phyloP scores from a whole-genome alignment of 2,888 invertebrate genomes.

The Drosophila mimetica region DNA sequence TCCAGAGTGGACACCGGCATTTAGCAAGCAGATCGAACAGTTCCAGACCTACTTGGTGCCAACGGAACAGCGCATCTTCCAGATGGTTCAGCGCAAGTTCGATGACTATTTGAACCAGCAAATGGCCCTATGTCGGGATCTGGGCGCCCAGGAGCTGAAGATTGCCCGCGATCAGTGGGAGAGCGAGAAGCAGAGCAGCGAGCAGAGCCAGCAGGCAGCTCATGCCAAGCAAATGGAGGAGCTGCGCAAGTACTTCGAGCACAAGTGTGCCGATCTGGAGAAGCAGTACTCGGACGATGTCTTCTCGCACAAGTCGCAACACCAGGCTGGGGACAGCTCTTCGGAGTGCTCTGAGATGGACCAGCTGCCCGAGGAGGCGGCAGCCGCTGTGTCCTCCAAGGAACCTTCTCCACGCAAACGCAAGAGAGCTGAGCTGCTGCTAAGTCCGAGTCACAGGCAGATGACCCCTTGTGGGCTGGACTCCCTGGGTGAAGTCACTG shows the following conservation, averaged over 20 bases:
- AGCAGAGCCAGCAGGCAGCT: constrained; percentile 87
- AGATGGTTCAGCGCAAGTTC: constrained; percentile 86
- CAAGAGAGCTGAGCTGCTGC: constrained; percentile 80
- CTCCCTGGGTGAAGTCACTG: constrained; percentile 39
- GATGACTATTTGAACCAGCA: constrained; percentile 86
- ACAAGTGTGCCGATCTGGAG: constrained; percentile 91
- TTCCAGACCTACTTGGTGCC: constrained; percentile 82
- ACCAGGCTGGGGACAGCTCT: constrained; percentile 85
- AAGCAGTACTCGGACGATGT: constrained; percentile 90
- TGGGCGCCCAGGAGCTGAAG: constrained; percentile 81
- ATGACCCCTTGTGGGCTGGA: constrained; percentile 82
- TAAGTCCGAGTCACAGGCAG: constrained; percentile 84
- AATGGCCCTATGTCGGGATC: constrained; percentile 85
- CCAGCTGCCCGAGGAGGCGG: constrained; percentile 75
- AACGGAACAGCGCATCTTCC: constrained; percentile 83
- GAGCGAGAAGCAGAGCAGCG: constrained; percentile 87
- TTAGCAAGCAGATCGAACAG: constrained; percentile 83
- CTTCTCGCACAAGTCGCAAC: constrained; percentile 88
- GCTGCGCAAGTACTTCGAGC: constrained; percentile 91
- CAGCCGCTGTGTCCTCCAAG: constrained; percentile 51
- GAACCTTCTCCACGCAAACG: constrained; percentile 81
- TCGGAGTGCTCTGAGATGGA: constrained; percentile 83
- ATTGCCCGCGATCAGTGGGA: constrained; percentile 84
- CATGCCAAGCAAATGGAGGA: constrained; percentile 92
- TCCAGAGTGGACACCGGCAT: constrained; percentile 67